Evolutionary conservation across 2,888 invertebrate species (phyloP).

Genomic region (Thysanoteuthis rhombus): DNA sequence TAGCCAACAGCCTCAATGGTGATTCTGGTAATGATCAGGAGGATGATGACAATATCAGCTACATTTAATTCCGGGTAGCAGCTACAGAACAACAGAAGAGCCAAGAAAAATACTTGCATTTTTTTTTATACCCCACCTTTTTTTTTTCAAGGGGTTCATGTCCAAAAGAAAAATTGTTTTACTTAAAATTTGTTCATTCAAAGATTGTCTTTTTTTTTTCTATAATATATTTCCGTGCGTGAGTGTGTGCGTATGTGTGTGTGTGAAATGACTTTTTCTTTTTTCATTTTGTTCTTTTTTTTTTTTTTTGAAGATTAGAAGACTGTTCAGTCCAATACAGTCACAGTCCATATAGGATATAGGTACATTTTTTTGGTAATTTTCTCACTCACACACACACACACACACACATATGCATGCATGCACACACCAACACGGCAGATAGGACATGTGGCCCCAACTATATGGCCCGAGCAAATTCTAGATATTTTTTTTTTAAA

Average conservation of each 20-base stretch:
- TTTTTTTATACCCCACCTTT: not conserved
- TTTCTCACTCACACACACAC: not conserved
- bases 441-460: not conserved
- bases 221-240: not conserved
- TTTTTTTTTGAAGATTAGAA: not conserved
- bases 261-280: too few relatives aligned
- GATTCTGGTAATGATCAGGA: not conserved
- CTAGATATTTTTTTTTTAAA: not conserved
- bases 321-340: not conserved
- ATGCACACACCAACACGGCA: not conserved
- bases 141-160: not conserved
- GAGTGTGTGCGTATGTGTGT: too few relatives aligned
- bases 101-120: not conserved
- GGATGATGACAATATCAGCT: not conserved
- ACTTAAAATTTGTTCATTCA: not conserved
- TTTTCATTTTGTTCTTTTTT: not conserved
- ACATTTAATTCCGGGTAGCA: not conserved
- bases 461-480: not conserved
- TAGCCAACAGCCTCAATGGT: slow-evolving; percentile 12
- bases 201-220: not conserved
- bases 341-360: not conserved
- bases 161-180: not conserved
- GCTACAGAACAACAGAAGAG: slow-evolving; percentile 12
- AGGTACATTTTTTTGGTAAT: not conserved
- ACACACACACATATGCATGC: not conserved